Conservation (phyloP, 1,140 invertebrate genomes). For the Drosophila bocki region DNA sequence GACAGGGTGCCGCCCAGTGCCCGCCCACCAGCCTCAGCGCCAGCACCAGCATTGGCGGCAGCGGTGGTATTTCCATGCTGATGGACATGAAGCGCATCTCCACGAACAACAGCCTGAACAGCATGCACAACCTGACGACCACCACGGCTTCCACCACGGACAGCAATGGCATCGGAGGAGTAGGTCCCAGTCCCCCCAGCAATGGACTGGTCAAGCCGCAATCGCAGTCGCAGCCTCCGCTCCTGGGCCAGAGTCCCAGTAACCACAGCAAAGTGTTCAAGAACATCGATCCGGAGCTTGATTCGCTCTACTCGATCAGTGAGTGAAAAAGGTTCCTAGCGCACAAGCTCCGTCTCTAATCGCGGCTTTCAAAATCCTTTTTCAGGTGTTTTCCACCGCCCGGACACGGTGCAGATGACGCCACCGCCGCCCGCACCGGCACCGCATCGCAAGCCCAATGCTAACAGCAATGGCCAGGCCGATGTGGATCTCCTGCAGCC, state of each 20-base stretch:
- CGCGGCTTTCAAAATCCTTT: neutral
- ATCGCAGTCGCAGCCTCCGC: slow-evolving; percentile 41
- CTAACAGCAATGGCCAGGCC: slow-evolving; percentile 56
- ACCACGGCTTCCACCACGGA: slow-evolving; percentile 71
- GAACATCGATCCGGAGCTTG: slow-evolving; percentile 84
- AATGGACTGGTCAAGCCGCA: slow-evolving; percentile 47
- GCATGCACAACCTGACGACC: slow-evolving; percentile 80
- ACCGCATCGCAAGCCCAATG: slow-evolving; percentile 75
- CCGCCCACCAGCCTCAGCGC: slow-evolving; percentile 55
- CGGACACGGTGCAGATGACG: slow-evolving; percentile 83
- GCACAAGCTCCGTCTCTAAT: neutral
- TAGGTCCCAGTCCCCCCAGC: slow-evolving; percentile 64
- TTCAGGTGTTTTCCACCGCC: slow-evolving; percentile 80
- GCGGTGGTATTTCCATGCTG: slow-evolving; percentile 81
- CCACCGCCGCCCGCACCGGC: slow-evolving; percentile 83
- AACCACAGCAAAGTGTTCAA: slow-evolving; percentile 84
- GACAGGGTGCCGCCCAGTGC: slow-evolving; percentile 25
- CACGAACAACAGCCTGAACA: slow-evolving; percentile 79
- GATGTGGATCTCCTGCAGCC: slow-evolving; percentile 71
- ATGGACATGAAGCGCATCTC: slow-evolving; percentile 84
- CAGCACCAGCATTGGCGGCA: slow-evolving; percentile 74
- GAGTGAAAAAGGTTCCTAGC: slow-evolving; percentile 1
- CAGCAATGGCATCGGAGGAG: slow-evolving; percentile 33
- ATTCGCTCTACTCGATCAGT: slow-evolving; percentile 84
- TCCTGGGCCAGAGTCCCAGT: slow-evolving; percentile 76